These are phyloP conservation scores for Pseudeuparius sepicola DNA, from an alignment of 2,888 invertebrate species.

Conservation along the genomic window DNA sequence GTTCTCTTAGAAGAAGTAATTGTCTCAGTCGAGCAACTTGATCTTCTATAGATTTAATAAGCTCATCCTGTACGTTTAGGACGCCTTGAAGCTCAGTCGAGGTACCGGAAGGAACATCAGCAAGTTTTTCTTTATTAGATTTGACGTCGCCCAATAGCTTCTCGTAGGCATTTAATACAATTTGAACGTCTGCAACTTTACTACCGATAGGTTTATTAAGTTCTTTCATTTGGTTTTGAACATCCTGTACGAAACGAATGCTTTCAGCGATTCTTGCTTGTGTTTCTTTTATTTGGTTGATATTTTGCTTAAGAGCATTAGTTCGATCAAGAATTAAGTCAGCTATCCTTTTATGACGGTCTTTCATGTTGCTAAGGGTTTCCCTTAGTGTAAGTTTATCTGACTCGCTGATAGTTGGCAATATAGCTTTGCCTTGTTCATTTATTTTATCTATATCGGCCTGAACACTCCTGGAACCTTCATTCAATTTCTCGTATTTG, in stretches of 20 bases:
- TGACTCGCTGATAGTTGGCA: slow-evolving; percentile 72
- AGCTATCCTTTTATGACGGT: slow-evolving; percentile 65
- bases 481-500: slow-evolving; percentile 73
- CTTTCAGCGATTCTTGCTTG: slow-evolving; percentile 72
- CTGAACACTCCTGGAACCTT: slow-evolving; percentile 61
- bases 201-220: slow-evolving; percentile 80
- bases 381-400: slow-evolving; percentile 78
- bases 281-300: slow-evolving; percentile 72
- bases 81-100: slow-evolving; percentile 71
- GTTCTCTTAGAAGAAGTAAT: slow-evolving; percentile 71
- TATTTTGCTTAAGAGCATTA: slow-evolving; percentile 61
- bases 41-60: slow-evolving; percentile 76
- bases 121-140: slow-evolving; percentile 65
- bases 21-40: slow-evolving; percentile 74
- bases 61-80: slow-evolving; percentile 72
- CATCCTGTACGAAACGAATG: slow-evolving; percentile 65
- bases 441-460: slow-evolving; percentile 63
- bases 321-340: slow-evolving; percentile 68
- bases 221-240: slow-evolving; percentile 75
- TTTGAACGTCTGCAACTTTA: slow-evolving; percentile 80
- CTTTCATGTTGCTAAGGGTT: slow-evolving; percentile 65
- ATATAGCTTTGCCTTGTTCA: slow-evolving; percentile 70
- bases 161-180: slow-evolving; percentile 69
- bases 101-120: slow-evolving; percentile 66
- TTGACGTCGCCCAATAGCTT: slow-evolving; percentile 67